Evolutionary conservation across 2,888 invertebrate species (phyloP).

Genomic region (Abscondita cerata): DNA sequence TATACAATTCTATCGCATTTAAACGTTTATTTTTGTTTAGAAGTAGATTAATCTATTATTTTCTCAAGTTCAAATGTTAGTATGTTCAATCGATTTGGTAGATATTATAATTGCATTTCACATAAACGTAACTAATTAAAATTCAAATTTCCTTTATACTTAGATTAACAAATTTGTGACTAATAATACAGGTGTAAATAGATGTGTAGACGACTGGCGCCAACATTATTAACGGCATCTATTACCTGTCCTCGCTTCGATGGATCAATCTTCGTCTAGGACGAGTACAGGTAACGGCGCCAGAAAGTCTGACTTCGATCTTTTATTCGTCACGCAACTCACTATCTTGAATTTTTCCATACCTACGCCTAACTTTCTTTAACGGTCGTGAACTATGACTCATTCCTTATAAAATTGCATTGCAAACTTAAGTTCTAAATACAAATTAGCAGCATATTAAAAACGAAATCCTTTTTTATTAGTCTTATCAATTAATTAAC

Average conservation of each 20-base stretch:
- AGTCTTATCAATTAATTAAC: too few species aligned
- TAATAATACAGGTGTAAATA: conserved; percentile 27
- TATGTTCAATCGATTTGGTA: too few species aligned
- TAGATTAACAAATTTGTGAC: conserved; percentile 7
- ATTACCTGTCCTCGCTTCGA: conserved; percentile 44
- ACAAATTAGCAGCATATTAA: too few species aligned
- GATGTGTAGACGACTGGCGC: conserved; percentile 38
- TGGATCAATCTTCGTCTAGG: conserved; percentile 43
- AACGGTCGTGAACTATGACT: conserved; percentile 1
- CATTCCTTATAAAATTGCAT: not conserved
- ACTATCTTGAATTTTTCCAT: conserved; percentile 22
- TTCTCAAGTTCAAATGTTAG: too few species aligned
- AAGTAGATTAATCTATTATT: too few species aligned
- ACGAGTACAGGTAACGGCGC: conserved; percentile 42
- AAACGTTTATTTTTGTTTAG: too few species aligned
- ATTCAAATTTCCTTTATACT: too few species aligned
- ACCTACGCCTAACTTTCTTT: conserved; percentile 22
- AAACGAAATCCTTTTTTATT: too few species aligned
- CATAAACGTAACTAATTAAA: too few species aligned
- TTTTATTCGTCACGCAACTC: conserved; percentile 43
- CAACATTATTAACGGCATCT: conserved; percentile 43
- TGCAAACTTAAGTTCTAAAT: not conserved
- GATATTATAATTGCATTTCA: too few species aligned
- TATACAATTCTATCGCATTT: too few species aligned
- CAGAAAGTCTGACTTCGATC: conserved; percentile 49